Evolutionary conservation across 2,797 vertebrate species (phyloP).

Genomic region (Spatula versicolor): DNA sequence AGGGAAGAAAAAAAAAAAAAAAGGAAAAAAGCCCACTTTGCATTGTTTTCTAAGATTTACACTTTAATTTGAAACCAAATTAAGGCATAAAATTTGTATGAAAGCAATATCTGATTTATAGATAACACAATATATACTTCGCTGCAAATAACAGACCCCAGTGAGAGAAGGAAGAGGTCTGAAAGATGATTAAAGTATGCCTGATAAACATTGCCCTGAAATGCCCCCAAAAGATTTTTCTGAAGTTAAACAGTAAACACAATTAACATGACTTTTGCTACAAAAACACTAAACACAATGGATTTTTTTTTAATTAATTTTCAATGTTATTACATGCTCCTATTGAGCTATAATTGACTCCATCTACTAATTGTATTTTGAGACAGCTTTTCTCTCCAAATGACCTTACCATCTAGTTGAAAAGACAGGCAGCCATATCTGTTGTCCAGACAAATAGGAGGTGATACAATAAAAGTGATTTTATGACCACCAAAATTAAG

Average conservation of each 20-base stretch:
- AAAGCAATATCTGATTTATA: conserved; percentile 67
- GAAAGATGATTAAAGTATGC: conserved; percentile 32
- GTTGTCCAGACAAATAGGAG: neutral
- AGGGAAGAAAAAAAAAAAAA: neutral
- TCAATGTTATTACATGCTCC: conserved; percentile 33
- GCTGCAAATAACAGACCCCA: conserved; percentile 33
- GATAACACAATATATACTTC: conserved; percentile 35
- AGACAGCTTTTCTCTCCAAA: neutral
- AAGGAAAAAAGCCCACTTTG: conserved; percentile 33
- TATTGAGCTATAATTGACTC: conserved; percentile 39
- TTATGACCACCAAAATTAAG: neutral
- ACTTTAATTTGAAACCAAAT: conserved; percentile 62
- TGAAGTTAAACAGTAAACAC: conserved; percentile 39
- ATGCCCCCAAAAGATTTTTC: conserved; percentile 14
- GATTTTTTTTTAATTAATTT: conserved; percentile 50
- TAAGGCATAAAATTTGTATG: conserved; percentile 57
- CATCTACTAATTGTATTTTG: neutral
- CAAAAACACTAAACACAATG: conserved; percentile 8
- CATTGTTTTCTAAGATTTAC: conserved; percentile 67
- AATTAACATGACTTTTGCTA: conserved; percentile 35
- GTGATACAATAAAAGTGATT: neutral
- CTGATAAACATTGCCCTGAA: conserved; percentile 29
- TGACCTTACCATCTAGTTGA: neutral
- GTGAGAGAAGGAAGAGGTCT: conserved; percentile 26
- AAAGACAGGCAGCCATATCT: neutral